Conservation (phyloP, 2,888 invertebrate genomes). For the Erebia epiphron region DNA sequence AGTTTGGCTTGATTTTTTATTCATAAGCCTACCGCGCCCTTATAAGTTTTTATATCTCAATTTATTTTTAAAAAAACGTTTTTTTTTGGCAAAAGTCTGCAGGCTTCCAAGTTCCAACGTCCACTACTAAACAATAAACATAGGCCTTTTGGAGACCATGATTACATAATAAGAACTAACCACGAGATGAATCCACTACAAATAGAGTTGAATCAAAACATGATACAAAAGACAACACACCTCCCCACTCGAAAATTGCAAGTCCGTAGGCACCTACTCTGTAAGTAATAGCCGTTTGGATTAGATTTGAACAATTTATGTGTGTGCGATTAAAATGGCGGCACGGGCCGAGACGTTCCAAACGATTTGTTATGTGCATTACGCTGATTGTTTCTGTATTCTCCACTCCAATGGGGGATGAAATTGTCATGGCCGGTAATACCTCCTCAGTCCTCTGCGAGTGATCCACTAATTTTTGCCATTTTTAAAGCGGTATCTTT, state of each 20-base stretch:
- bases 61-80: no score
- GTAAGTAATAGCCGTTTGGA: slow-evolving; percentile 34
- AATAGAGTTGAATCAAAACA: not conserved
- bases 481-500: not conserved
- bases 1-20: no score
- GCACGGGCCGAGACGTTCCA: slow-evolving; percentile 21
- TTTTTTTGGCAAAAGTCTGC: no score
- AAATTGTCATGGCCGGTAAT: slow-evolving; percentile 17
- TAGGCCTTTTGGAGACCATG: no score
- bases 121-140: no score
- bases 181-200: not conserved
- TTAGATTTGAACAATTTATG: slow-evolving; percentile 35
- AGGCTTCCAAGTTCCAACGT: no score
- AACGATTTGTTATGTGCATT: slow-evolving; percentile 31
- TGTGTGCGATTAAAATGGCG: slow-evolving; percentile 30
- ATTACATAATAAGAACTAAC: not conserved
- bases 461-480: slow-evolving; percentile 1
- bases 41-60: no score
- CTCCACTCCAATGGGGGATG: slow-evolving; percentile 6
- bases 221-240: slow-evolving; percentile 11
- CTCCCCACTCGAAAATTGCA: slow-evolving; percentile 15
- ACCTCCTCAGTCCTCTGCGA: not conserved
- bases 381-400: slow-evolving; percentile 24
- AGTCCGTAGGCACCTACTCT: slow-evolving; percentile 24
- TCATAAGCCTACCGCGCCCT: no score